phyloP scores from a whole-genome alignment of 1,140 invertebrate genomes.

The Parasteatoda tepidariorum region DNA sequence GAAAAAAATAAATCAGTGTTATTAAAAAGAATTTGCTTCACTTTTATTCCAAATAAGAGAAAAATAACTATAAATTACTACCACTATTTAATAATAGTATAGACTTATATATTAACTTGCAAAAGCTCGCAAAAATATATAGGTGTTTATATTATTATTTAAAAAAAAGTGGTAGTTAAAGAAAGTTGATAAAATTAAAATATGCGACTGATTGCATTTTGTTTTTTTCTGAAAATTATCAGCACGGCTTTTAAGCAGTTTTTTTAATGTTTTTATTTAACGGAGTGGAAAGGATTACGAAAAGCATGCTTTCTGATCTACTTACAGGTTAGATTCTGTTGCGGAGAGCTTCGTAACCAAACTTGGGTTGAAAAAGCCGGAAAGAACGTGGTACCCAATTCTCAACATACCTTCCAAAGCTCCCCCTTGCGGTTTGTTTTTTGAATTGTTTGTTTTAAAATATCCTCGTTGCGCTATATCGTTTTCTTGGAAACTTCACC shows the following conservation, averaged over 20 bases:
- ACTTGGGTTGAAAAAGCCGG: background rate
- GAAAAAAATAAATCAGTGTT: too few species aligned
- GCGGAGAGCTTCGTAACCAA: background rate
- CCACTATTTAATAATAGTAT: too few species aligned
- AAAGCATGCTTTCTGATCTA: conserved; percentile 1
- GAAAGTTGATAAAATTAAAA: too few species aligned
- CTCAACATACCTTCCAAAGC: background rate
- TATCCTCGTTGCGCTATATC: background rate
- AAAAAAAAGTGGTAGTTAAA: too few species aligned
- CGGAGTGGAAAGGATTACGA: background rate
- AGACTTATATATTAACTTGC: too few species aligned
- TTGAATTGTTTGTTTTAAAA: background rate
- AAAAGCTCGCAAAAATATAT: too few species aligned
- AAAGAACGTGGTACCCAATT: background rate
- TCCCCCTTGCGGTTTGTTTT: background rate
- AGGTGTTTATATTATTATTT: too few species aligned
- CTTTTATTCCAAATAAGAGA: too few species aligned
- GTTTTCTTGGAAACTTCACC: background rate
- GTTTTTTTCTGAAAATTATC: background rate
- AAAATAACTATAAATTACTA: too few species aligned
- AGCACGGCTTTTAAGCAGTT: background rate
- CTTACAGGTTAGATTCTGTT: conserved; percentile 5
- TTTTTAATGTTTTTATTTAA: background rate
- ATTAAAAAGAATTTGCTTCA: too few species aligned
- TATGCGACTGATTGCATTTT: too few species aligned